Conservation (phyloP, 2,113 vertebrate genomes). For the Nematolebias whitei region DNA sequence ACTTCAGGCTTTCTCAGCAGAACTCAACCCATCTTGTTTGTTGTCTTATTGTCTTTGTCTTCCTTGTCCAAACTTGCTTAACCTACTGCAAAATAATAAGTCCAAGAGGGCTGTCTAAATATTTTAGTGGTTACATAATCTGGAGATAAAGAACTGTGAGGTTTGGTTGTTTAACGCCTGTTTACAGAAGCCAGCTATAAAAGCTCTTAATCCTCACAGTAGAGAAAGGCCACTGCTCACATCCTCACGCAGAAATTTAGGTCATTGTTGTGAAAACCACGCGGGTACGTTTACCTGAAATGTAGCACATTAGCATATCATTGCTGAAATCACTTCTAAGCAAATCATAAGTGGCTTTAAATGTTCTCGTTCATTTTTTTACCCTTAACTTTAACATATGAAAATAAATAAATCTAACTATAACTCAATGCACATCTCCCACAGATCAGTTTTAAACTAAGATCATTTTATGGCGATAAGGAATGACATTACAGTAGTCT, state of each 20-base stretch:
- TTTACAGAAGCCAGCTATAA: slow-evolving; percentile 29
- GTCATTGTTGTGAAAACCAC: slow-evolving; percentile 52
- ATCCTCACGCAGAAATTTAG: slow-evolving; percentile 29
- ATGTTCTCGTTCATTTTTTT: slow-evolving; percentile 2
- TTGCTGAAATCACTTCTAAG: slow-evolving; percentile 29
- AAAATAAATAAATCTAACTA: slow-evolving; percentile 11
- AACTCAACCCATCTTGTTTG: slow-evolving; percentile 14
- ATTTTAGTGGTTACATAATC: slow-evolving; percentile 35
- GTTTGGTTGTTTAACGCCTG: slow-evolving; percentile 40
- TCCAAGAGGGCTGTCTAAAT: slow-evolving; percentile 25
- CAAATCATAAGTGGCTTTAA: slow-evolving; percentile 26
- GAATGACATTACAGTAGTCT: too few relatives aligned
- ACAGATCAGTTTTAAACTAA: too few relatives aligned
- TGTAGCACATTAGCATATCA: slow-evolving; percentile 39
- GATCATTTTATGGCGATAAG: too few relatives aligned
- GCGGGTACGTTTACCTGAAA: slow-evolving; percentile 42
- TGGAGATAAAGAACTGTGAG: slow-evolving; percentile 29
- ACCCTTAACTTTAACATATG: neutral
- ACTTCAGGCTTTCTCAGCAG: slow-evolving; percentile 20
- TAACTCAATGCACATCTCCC: too few relatives aligned
- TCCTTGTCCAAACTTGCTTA: neutral
- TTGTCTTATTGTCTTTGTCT: neutral
- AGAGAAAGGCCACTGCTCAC: slow-evolving; percentile 32
- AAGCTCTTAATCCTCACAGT: slow-evolving; percentile 36
- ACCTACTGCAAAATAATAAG: neutral